These are phyloP conservation scores for Delichon dasypus DNA, from an alignment of 2,797 vertebrate species.

Conservation along the genomic window DNA sequence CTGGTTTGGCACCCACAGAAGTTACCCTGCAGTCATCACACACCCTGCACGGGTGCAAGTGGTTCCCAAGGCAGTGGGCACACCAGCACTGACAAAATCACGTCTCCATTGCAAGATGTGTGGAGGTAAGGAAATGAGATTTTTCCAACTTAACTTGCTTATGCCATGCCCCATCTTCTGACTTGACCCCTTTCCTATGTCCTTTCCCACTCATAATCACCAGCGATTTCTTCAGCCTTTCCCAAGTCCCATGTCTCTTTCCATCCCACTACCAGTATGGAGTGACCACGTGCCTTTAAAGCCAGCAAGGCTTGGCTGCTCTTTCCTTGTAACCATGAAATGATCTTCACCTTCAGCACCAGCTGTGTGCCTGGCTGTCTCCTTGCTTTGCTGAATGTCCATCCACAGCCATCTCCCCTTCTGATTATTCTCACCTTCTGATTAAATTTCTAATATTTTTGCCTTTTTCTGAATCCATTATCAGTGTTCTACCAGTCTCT, in stretches of 20 bases:
- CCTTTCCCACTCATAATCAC: not conserved
- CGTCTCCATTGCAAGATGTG: not conserved
- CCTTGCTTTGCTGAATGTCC: not conserved
- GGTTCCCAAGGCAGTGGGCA: not conserved
- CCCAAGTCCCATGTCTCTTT: not conserved
- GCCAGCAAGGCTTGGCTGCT: not conserved
- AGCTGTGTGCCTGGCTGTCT: not conserved
- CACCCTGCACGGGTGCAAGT: fast-evolving
- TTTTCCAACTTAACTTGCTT: not conserved
- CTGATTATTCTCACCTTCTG: not conserved
- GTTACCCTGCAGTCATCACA: fast-evolving
- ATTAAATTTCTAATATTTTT: not conserved
- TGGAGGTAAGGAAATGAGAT: not conserved
- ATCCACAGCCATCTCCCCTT: not conserved
- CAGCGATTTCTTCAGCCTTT: not conserved
- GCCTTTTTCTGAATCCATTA: not conserved
- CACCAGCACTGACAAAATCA: not conserved
- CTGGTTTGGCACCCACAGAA: not conserved
- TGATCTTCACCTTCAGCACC: not conserved
- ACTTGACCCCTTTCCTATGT: not conserved
- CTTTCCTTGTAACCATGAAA: not conserved
- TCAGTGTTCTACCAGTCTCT: not conserved
- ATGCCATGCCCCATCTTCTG: not conserved
- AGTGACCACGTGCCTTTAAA: not conserved
- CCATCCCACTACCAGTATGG: not conserved